Evolutionary conservation across 2,113 vertebrate species (phyloP).

Genomic region (Bufo gargarizans): DNA sequence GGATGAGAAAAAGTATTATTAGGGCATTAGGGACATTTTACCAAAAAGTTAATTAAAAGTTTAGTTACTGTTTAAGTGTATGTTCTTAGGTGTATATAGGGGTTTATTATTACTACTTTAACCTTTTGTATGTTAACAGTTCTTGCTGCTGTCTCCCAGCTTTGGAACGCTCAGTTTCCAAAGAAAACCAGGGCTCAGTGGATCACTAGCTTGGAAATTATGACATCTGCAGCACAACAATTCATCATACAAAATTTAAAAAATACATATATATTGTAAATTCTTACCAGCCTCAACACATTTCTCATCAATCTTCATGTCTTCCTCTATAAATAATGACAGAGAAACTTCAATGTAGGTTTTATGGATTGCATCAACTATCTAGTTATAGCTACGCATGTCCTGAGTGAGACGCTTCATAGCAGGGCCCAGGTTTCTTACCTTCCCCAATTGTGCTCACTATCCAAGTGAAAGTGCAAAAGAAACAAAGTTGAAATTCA

Average conservation of each 20-base stretch:
- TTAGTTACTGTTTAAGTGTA: no score
- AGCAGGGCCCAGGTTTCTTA: constrained; percentile 67
- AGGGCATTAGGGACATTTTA: no score
- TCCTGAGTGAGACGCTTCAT: not conserved
- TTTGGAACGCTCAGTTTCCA: not conserved
- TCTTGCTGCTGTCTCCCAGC: not conserved
- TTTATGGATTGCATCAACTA: constrained; percentile 27
- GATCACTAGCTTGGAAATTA: not conserved
- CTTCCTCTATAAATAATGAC: constrained; percentile 78
- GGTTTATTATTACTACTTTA: not conserved
- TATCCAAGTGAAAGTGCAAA: constrained; percentile 61
- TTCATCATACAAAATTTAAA: not conserved
- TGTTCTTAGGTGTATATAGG: no score
- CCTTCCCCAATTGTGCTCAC: constrained; percentile 92
- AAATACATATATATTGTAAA: not conserved
- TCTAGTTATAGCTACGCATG: not conserved
- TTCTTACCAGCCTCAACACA: constrained; percentile 91
- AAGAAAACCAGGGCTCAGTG: not conserved
- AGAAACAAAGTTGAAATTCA: not conserved
- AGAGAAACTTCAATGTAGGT: constrained; percentile 18
- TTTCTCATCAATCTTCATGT: constrained; percentile 88
- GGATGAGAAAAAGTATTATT: no score
- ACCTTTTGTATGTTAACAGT: not conserved
- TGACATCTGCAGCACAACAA: not conserved
- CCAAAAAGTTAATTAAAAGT: no score